Evolutionary conservation across 2,113 vertebrate species (phyloP).

Genomic region (Vimba vimba): DNA sequence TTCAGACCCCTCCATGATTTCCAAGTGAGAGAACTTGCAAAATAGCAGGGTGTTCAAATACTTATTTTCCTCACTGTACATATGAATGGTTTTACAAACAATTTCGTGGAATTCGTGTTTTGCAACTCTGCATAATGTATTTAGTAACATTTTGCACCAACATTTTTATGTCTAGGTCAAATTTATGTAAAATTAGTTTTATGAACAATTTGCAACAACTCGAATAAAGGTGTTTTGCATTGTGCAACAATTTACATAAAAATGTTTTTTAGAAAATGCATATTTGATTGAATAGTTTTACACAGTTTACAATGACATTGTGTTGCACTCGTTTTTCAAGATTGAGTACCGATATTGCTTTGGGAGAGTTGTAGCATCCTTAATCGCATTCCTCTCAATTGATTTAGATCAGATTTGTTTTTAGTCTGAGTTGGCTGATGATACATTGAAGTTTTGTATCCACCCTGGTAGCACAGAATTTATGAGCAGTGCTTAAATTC

Average conservation of each 20-base stretch:
- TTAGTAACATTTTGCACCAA: too few species aligned
- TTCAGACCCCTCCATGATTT: too few species aligned
- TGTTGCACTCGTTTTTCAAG: not conserved
- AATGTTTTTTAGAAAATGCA: too few species aligned
- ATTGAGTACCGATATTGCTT: not conserved
- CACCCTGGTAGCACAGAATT: not conserved
- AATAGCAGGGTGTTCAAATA: too few species aligned
- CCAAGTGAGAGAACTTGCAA: too few species aligned
- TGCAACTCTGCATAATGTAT: too few species aligned
- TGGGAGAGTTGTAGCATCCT: not conserved
- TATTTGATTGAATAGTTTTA: not conserved
- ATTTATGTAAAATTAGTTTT: not conserved
- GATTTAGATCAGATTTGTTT: constrained; percentile 14
- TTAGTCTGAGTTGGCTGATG: not conserved
- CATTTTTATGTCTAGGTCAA: too few species aligned
- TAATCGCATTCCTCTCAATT: not conserved
- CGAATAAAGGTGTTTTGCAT: not conserved
- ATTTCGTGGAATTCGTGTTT: too few species aligned
- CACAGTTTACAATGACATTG: not conserved
- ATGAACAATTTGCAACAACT: not conserved
- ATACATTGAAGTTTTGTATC: not conserved
- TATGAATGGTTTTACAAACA: not conserved
- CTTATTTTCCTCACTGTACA: too few species aligned
- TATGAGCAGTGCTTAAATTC: constrained; percentile 28
- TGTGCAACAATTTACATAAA: too few species aligned